phyloP scores from a whole-genome alignment of 1,140 invertebrate genomes.

The Lamellibrachia luymesi region DNA sequence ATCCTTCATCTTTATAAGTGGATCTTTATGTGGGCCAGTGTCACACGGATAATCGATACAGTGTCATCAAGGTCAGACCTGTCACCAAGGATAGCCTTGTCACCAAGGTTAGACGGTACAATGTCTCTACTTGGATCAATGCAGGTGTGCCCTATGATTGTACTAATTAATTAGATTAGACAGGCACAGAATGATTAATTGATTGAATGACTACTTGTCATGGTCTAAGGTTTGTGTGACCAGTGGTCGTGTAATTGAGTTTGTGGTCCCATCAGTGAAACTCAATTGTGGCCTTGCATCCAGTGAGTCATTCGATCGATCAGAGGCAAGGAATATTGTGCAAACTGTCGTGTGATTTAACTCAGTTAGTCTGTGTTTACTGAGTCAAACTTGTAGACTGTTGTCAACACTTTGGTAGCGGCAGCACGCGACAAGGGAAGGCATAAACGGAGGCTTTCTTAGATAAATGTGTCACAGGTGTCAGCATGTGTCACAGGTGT shows the following conservation, averaged over 20 bases:
- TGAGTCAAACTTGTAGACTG: background rate
- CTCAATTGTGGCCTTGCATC: background rate
- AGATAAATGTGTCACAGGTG: no score
- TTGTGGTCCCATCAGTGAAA: background rate
- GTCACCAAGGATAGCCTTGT: background rate
- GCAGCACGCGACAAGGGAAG: no score
- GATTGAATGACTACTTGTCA: background rate
- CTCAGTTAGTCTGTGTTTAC: background rate
- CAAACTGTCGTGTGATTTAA: background rate
- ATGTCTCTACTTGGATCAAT: background rate
- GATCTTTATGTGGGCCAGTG: background rate
- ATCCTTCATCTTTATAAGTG: background rate
- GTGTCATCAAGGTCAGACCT: background rate
- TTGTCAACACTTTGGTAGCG: background rate
- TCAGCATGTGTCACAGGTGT: no score
- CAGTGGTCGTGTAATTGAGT: background rate
- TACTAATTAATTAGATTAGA: background rate
- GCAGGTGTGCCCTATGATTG: background rate
- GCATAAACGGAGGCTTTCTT: no score
- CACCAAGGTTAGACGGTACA: background rate
- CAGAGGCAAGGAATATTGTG: background rate
- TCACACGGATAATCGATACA: background rate
- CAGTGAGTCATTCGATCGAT: background rate
- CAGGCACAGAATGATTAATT: background rate
- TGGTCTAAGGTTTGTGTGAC: background rate